Base-by-base conservation (phyloP, 2,888 invertebrate genomes). In the Euzophera pinguis region DNA sequence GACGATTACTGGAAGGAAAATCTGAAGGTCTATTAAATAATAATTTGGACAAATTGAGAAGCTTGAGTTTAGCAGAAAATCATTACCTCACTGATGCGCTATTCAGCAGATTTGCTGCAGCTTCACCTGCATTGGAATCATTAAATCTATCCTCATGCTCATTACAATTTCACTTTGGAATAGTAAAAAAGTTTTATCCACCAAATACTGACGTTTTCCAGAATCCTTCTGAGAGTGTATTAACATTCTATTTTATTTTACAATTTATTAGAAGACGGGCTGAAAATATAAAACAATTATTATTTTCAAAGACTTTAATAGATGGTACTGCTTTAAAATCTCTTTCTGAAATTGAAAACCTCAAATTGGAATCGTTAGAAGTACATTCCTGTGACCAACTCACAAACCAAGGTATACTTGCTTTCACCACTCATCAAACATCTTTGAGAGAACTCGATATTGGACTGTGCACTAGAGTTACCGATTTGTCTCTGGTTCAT, bases 71-170 rank as follows among this genome's bases (percentile, higher is more conserved):
- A 53, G 91, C 92, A 14, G 92, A 92, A 37, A 94, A 95, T 69
- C 91, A 94, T 59, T 95, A 95, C 73, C 81, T 95, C 35, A 94
- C 95, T 1, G 95, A 95, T 89, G 93, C 93, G n/a, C 86, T 94
- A 9, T 92, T 95, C 50, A 91, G 92, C 64, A 91, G 95, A 64
- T 90, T 95, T 66, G 87, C 93, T 1, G 82, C 90, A 6, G 86
- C 93, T 9, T 92, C 93, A 58, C 92, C 92, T 41, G 84, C 89
- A 53, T 71, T 95, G 13, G 89, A 92, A 56, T 85, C 91, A 12
- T 75, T 95, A 0, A 92, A 93, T 67, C 81, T 95, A 56, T 92
- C 93, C 27, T 92, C 92, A 7, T 94, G 94, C 62, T 93, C 93
- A 53, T 91, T 95, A 48, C 93, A 94, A 29, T 95, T 94, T 72